phyloP scores from a whole-genome alignment of 2,888 invertebrate species.

The Lepidocyrtinus sp. region DNA sequence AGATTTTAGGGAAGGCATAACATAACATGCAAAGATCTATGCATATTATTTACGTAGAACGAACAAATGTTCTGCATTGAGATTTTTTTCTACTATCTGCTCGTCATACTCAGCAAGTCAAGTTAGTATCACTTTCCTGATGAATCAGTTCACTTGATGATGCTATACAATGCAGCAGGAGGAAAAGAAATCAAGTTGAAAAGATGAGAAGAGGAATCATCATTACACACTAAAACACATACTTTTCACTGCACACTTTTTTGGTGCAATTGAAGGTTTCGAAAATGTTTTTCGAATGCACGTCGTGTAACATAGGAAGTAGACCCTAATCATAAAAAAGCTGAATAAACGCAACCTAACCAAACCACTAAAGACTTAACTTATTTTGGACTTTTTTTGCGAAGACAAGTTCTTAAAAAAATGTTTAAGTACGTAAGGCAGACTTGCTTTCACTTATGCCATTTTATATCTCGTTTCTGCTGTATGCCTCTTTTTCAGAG shows the following conservation, averaged over 20 bases:
- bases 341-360: slow-evolving; percentile 1
- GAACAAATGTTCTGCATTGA: too few relatives aligned
- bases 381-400: not conserved
- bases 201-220: not conserved
- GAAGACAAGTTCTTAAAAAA: not conserved
- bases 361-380: slow-evolving; percentile 5
- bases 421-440: not conserved
- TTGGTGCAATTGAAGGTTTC: slow-evolving; percentile 2
- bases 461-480: too few relatives aligned
- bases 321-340: not conserved
- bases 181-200: not conserved
- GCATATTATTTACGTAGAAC: too few relatives aligned
- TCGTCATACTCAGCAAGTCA: not conserved
- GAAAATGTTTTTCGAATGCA: not conserved
- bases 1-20: too few relatives aligned
- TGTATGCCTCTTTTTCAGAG: too few relatives aligned
- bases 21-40: too few relatives aligned
- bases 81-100: too few relatives aligned
- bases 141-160: not conserved
- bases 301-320: not conserved
- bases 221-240: too few relatives aligned
- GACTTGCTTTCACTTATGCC: not conserved
- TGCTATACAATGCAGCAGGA: not conserved
- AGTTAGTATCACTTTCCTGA: not conserved
- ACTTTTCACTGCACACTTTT: not conserved